These are phyloP conservation scores for Tetrao urogallus DNA, from an alignment of 2,113 vertebrate species.

Conservation along the genomic window DNA sequence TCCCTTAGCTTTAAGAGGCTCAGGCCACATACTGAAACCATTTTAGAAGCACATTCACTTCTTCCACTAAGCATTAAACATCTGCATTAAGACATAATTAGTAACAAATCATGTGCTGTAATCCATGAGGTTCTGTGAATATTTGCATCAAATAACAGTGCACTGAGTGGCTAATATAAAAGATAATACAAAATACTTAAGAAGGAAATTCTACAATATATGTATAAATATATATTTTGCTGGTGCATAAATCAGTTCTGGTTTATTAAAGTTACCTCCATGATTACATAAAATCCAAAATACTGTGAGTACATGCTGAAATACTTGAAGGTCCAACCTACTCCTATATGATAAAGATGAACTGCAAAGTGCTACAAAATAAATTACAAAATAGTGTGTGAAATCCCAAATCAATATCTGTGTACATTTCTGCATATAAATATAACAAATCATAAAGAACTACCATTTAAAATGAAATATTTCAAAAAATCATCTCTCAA, in stretches of 20 bases:
- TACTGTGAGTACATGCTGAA: conserved; percentile 59
- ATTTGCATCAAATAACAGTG: conserved; percentile 18
- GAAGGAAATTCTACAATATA: conserved; percentile 18
- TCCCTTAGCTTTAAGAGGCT: conserved; percentile 12
- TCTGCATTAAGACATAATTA: not conserved
- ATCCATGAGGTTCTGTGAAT: conserved; percentile 53
- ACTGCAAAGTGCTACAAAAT: conserved; percentile 71
- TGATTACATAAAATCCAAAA: conserved; percentile 71
- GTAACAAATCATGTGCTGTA: conserved; percentile 35
- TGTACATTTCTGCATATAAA: conserved; percentile 34
- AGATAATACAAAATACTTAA: conserved; percentile 64
- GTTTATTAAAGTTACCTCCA: conserved; percentile 71
- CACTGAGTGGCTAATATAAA: conserved; percentile 52
- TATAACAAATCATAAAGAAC: conserved; percentile 11
- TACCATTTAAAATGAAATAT: conserved; percentile 18
- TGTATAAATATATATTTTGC: conserved; percentile 49
- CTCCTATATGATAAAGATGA: conserved; percentile 56
- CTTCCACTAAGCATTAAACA: conserved; percentile 22
- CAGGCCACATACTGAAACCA: not conserved
- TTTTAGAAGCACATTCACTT: not conserved
- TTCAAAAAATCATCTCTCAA: conserved; percentile 31
- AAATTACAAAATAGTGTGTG: not conserved
- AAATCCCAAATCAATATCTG: conserved; percentile 37
- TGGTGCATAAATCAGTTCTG: conserved; percentile 58
- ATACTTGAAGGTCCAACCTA: conserved; percentile 63